Conservation (phyloP, 1,140 invertebrate genomes). For the Lordiphosa stackelbergi region DNA sequence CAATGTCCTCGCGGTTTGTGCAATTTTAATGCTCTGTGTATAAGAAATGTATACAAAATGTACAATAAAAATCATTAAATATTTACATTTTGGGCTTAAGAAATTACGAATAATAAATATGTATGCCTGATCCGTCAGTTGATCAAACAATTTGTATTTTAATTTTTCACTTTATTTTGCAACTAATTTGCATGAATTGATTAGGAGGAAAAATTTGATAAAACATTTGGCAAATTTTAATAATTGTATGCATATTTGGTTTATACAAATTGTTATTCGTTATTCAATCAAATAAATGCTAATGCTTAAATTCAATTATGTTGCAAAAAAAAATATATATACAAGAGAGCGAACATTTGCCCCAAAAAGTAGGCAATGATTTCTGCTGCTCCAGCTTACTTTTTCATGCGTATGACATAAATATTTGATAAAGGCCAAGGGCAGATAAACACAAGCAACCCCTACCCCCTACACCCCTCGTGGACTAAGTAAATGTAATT, state of each 20-base stretch:
- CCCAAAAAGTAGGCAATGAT: too few relatives aligned
- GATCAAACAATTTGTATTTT: too few relatives aligned
- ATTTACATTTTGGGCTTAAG: too few relatives aligned
- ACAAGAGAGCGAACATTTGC: too few relatives aligned
- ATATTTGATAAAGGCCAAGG: constrained; percentile 41
- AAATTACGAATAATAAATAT: too few relatives aligned
- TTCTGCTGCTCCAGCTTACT: too few relatives aligned
- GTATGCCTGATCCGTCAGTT: too few relatives aligned
- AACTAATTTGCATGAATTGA: too few relatives aligned
- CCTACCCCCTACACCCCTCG: neutral
- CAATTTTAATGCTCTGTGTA: neutral
- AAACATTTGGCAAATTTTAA: constrained; percentile 20
- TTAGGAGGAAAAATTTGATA: neutral
- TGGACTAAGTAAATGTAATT: constrained; percentile 14
- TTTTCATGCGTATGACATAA: constrained; percentile 32
- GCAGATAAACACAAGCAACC: constrained; percentile 9
- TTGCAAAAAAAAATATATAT: neutral
- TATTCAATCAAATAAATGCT: constrained; percentile 38
- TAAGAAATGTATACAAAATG: too few relatives aligned
- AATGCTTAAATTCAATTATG: constrained; percentile 31
- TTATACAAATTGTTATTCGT: constrained; percentile 11
- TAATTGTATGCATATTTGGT: constrained; percentile 28
- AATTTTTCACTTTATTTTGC: too few relatives aligned
- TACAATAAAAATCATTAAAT: too few relatives aligned
- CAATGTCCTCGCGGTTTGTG: constrained; percentile 12